Evolutionary conservation across 2,113 vertebrate species (phyloP), one percentile per base, ranked within the genome.

Genomic region (Thunnus thynnus): DNA sequence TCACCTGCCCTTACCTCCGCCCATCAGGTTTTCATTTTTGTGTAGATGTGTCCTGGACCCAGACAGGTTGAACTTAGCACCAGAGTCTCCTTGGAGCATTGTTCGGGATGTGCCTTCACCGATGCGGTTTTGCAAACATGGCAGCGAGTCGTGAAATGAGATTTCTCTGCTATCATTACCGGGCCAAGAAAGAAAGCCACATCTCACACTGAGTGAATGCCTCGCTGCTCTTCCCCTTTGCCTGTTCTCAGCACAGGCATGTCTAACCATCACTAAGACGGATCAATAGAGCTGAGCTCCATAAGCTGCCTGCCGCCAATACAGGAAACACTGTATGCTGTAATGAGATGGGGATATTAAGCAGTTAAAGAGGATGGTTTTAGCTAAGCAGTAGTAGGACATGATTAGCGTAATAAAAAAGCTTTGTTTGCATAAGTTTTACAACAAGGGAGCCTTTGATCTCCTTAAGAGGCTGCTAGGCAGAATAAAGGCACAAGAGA

Each of bases 121-220:
- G 84, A 83, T 82, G 84, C 16, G 84, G 71, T 62, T 95, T 93
- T 88, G 87, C 90, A 93, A 93, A 94, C 93, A 92, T 13, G 68
- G 89, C 95, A 94, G 90, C 81, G 91, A 94, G 80, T 91, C 88
- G 89, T 95, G 94, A 95, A 95, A 95, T 95, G 87, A 94, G 93
- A 94, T 94, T 95, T 95, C 73, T 73, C 76, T 88, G 60, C 92
- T 88, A 77, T 94, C 91, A 86, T 91, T 91, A 91, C 90, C 5
- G 58, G 58, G 79, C 82, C 13, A 70, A 84, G 78, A 62, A 82
- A 80, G 83, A 86, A 84, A 84, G 88, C 78, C 90, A 91, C 89
- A 86, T 93, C 90, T 93, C 80, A 89, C 90, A 91, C 88, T 66
- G 85, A 86, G 69, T 76, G 80, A 91, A 90, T 66, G 88, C 88